Conservation (phyloP, 1,140 invertebrate species). For the Limonius californicus region DNA sequence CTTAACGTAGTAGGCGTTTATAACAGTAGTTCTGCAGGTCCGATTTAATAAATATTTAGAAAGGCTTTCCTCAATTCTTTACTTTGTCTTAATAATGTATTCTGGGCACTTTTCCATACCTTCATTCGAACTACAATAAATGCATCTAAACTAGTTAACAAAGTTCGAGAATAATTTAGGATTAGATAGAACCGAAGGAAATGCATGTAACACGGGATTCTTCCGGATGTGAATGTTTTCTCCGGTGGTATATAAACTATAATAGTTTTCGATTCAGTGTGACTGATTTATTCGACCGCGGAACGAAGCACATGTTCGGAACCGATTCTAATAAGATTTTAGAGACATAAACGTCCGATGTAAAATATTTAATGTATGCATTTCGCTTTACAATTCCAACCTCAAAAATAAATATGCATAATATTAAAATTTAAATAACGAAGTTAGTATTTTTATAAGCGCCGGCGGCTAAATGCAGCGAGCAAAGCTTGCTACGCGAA, state of each 20-base stretch:
- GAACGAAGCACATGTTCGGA: background rate
- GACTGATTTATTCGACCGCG: constrained; percentile 2
- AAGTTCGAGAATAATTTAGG: constrained; percentile 1
- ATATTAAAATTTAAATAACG: background rate
- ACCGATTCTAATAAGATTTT: background rate
- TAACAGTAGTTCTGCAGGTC: too few species aligned
- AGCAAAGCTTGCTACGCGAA: constrained; percentile 26
- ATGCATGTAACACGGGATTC: background rate
- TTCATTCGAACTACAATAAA: too few species aligned
- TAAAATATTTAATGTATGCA: too few species aligned
- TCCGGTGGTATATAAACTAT: constrained; percentile 4
- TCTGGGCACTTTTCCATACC: too few species aligned
- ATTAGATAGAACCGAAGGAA: background rate
- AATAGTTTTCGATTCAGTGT: constrained; percentile 3
- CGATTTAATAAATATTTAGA: too few species aligned
- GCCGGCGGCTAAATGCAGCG: background rate
- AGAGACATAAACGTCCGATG: too few species aligned
- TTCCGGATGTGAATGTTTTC: constrained; percentile 1
- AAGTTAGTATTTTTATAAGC: constrained; percentile 3
- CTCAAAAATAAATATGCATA: background rate
- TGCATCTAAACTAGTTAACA: too few species aligned
- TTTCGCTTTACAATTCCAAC: background rate
- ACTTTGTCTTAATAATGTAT: too few species aligned
- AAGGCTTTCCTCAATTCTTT: too few species aligned
- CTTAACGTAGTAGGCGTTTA: too few species aligned